Evolutionary conservation across 92 coral and sea anemone genomes (phyloP).

Genomic region (Zoanthus sansibaricus): DNA sequence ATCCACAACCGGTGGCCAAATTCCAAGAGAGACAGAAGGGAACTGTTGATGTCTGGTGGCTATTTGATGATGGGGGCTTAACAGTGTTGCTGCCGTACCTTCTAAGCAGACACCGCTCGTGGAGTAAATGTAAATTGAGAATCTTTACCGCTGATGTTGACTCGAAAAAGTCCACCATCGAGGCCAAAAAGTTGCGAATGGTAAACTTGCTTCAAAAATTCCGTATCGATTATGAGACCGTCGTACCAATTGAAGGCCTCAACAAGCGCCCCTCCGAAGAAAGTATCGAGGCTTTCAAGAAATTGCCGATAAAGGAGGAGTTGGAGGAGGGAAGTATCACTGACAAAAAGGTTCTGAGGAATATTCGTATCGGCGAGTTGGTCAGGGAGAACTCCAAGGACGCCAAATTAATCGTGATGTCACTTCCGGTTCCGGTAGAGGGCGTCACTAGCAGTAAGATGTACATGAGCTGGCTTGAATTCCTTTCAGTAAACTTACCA

Average conservation of each 20-base stretch:
- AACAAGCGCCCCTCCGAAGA: conserved; percentile 81
- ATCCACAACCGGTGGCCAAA: conserved; percentile 21
- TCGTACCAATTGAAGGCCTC: conserved; percentile 76
- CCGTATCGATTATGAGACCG: conserved; percentile 87
- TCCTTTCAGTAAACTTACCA: conserved; percentile 82
- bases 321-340: conserved; percentile 69
- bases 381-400: conserved; percentile 80
- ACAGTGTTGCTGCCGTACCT: conserved; percentile 89
- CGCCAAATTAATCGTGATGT: conserved; percentile 87
- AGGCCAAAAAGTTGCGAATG: conserved; percentile 76
- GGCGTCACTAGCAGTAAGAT: conserved; percentile 87
- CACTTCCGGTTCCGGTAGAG: conserved; percentile 94
- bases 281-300: conserved; percentile 82
- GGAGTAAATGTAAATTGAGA: conserved; percentile 90
- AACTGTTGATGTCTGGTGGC: conserved; percentile 97
- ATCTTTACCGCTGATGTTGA: conserved; percentile 85
- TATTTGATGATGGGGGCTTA: conserved; percentile 97
- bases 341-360: conserved; percentile 88
- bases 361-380: conserved; percentile 94
- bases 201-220: conserved; percentile 91
- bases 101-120: conserved; percentile 83
- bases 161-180: conserved; percentile 74
- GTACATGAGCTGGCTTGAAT: conserved; percentile 99
- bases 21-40: conserved; percentile 80
- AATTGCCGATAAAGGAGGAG: conserved; percentile 77